phyloP scores from a whole-genome alignment of 1,140 invertebrate species.

The Phenacoccus solenopsis region DNA sequence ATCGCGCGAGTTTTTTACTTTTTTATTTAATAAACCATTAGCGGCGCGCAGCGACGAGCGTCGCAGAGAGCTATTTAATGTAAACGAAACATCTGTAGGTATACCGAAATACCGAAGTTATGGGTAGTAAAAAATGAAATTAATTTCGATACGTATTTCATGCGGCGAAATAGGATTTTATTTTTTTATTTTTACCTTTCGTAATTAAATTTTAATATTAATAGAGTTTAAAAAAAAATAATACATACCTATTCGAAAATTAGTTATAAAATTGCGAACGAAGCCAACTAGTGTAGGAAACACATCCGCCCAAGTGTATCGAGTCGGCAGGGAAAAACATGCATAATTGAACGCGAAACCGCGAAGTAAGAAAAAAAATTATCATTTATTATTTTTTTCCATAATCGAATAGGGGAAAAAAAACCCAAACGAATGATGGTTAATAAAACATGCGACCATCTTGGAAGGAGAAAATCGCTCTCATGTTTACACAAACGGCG shows the following conservation, averaged over 20 bases:
- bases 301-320: too few relatives aligned
- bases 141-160: not conserved
- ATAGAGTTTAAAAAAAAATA: too few relatives aligned
- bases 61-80: too few relatives aligned
- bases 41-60: not conserved
- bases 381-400: not conserved
- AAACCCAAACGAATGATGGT: too few relatives aligned
- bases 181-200: too few relatives aligned
- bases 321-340: not conserved
- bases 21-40: not conserved
- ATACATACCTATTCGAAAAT: too few relatives aligned
- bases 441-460: slow-evolving; percentile 1
- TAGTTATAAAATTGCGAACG: too few relatives aligned
- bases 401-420: not conserved
- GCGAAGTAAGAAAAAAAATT: not conserved
- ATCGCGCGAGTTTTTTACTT: too few relatives aligned
- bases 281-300: too few relatives aligned
- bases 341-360: not conserved
- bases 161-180: too few relatives aligned
- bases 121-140: not conserved
- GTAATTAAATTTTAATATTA: too few relatives aligned
- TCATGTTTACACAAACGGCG: not conserved
- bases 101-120: too few relatives aligned
- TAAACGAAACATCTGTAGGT: not conserved
- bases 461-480: not conserved